Evolutionary conservation across 2,797 vertebrate genomes (phyloP), one percentile per base, ranked within the genome.

Genomic region (Huso huso): DNA sequence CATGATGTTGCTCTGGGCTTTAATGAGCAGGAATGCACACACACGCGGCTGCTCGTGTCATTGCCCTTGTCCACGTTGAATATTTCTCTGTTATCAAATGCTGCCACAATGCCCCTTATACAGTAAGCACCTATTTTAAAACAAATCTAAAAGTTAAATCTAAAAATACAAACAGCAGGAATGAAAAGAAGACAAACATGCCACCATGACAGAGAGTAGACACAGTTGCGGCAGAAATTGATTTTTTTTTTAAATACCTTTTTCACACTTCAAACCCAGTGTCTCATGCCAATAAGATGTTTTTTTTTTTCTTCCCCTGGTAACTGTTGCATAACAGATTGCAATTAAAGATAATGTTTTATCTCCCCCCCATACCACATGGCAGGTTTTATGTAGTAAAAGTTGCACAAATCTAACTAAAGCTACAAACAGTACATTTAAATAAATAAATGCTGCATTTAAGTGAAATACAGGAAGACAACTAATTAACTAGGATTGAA

Each of bases 311-410:
- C 62, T 62, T 49, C 48, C 23, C 23, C 61, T 63, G 67, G 37
- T 52, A 51, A 57, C n/a, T 63, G 67, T 55, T 55, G 67, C 61
- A 51, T 18, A 57, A 68, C 53, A 68, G 62, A 48, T 11, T 48
- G 61, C 67, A 68, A 68, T 68, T 57, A 68, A 23, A 15, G 61
- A 57, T 57, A 57, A 57, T 57, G 13, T 10, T 11, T 57, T 57
- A 6, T 52, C 13, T 57, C 12, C 12, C 55, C 13, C 55, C 6
- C 11, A 58, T 58, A 11, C 55, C 12, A 58, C 11, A 58, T 58
- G 11, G 5, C 12, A 12, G 55, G 11, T 58, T 58, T 7, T 58
- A 58, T 58, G 12, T 58, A 58, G 55, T 58, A 11, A 11, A 58
- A 58, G 55, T 13, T 3, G 55, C 55, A 58, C 10, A 58, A 15